These are phyloP conservation scores for Centroberyx gerrardi DNA, from an alignment of 2,797 vertebrate species.

Conservation along the genomic window DNA sequence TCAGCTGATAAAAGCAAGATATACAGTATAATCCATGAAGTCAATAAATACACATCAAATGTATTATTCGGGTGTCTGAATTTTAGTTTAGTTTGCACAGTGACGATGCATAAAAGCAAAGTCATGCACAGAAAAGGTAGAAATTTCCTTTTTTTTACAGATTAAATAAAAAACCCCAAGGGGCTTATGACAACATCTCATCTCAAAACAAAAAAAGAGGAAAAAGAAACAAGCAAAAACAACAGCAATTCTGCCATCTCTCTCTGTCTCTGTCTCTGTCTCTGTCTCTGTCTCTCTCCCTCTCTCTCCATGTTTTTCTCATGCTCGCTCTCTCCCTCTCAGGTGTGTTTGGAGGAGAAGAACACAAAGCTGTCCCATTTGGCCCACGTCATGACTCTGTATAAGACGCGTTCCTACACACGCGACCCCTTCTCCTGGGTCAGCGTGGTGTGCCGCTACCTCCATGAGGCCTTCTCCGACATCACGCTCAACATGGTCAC, in stretches of 20 bases:
- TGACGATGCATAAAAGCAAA: too few species aligned
- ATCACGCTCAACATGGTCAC: constrained; percentile 97
- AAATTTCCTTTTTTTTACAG: too few species aligned
- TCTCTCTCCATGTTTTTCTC: background rate
- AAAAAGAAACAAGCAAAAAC: background rate
- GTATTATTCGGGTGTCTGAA: background rate
- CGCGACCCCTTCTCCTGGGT: constrained; percentile 98
- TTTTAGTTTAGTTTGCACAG: background rate
- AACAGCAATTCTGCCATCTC: background rate
- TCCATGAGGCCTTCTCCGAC: constrained; percentile 96
- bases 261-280: background rate
- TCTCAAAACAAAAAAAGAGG: background rate
- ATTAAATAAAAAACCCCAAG: too few species aligned
- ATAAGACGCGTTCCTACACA: constrained; percentile 98
- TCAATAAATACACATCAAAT: background rate
- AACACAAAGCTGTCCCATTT: constrained; percentile 96
- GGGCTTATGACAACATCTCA: background rate
- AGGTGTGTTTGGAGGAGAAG: constrained; percentile 98
- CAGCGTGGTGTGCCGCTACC: constrained; percentile 97
- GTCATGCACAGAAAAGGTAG: too few species aligned
- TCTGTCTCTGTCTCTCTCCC: background rate
- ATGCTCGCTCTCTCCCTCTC: constrained; percentile 10
- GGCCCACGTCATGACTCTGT: constrained; percentile 98
- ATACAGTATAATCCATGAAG: background rate
- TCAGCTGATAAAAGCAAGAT: background rate